These are phyloP conservation scores for Drosophila peninsularis DNA, from an alignment of 2,888 invertebrate species.

Conservation along the genomic window DNA sequence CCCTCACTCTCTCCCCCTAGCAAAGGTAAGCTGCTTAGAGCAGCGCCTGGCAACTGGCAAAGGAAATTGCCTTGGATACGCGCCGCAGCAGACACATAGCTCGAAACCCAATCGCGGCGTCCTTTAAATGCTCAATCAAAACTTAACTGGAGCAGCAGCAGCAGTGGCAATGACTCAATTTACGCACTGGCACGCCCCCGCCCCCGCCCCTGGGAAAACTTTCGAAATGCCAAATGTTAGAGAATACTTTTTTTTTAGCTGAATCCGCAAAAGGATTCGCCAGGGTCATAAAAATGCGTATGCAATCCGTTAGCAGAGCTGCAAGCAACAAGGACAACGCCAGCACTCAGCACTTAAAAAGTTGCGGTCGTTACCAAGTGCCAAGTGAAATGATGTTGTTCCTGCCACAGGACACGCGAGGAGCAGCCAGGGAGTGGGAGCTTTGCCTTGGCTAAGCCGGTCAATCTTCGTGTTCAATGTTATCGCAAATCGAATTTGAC, in stretches of 20 bases:
- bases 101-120: constrained; percentile 52
- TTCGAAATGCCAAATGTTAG: constrained; percentile 46
- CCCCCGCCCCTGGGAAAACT: constrained; percentile 31
- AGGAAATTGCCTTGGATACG: constrained; percentile 53
- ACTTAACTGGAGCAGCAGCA: constrained; percentile 40
- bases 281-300: constrained; percentile 60
- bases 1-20: background rate
- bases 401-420: background rate
- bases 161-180: constrained; percentile 61
- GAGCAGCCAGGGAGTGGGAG: background rate
- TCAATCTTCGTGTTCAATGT: constrained; percentile 42
- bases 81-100: constrained; percentile 37
- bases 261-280: constrained; percentile 35
- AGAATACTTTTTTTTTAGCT: constrained; percentile 22
- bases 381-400: constrained; percentile 38
- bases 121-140: constrained; percentile 77
- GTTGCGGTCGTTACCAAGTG: constrained; percentile 45
- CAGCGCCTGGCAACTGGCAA: constrained; percentile 33
- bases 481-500: constrained; percentile 53
- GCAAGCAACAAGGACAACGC: constrained; percentile 36
- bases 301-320: constrained; percentile 13
- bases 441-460: constrained; percentile 12
- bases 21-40: constrained; percentile 65
- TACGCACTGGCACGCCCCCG: constrained; percentile 37
- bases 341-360: constrained; percentile 53